phyloP scores from a whole-genome alignment of 2,797 vertebrate genomes.

The Aselliscus stoliczkanus region DNA sequence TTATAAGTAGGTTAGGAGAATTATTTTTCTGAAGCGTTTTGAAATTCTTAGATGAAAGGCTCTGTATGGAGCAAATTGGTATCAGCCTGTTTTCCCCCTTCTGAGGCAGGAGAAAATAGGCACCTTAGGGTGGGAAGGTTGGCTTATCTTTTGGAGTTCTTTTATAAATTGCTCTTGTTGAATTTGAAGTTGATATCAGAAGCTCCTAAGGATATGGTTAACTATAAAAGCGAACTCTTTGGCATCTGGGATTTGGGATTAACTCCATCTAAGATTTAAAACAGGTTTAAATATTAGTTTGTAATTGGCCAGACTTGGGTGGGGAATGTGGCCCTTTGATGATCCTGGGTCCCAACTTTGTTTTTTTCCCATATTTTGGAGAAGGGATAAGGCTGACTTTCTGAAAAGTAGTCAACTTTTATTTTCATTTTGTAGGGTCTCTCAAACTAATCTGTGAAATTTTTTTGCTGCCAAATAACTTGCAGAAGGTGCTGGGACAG shows the following conservation, averaged over 20 bases:
- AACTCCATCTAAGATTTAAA: conserved; percentile 9
- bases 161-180: background rate
- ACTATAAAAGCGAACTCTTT: background rate
- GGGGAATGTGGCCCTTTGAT: background rate
- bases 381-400: background rate
- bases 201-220: background rate
- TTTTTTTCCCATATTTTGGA: background rate
- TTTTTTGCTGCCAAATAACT: background rate
- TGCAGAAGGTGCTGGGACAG: background rate
- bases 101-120: background rate
- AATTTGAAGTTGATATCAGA: background rate
- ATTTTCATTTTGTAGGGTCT: background rate
- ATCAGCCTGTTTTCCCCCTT: background rate
- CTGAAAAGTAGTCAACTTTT: background rate
- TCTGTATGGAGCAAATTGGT: background rate
- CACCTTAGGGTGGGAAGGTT: background rate
- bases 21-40: conserved; percentile 19
- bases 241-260: background rate
- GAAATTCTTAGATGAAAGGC: conserved; percentile 41
- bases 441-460: background rate
- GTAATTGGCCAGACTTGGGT: background rate
- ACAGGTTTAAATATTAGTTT: background rate
- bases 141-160: background rate
- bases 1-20: conserved; percentile 18
- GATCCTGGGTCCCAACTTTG: background rate